These are phyloP conservation scores for Callionymus lyra DNA, from an alignment of 2,113 vertebrate genomes.

Conservation along the genomic window DNA sequence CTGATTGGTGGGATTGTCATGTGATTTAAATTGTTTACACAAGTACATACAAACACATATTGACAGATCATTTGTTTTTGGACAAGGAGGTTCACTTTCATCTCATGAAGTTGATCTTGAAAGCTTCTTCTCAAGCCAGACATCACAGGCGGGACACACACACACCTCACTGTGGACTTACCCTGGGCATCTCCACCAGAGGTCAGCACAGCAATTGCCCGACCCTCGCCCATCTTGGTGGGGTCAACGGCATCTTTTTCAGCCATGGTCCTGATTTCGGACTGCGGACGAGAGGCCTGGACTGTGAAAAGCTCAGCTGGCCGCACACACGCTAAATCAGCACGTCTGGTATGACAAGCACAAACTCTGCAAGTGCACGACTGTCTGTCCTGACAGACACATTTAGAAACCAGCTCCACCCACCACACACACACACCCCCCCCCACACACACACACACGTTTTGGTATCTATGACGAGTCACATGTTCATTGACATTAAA, in stretches of 20 bases:
- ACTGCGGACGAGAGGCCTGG: conserved; percentile 23
- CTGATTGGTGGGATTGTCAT: too few relatives aligned
- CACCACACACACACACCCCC: not conserved
- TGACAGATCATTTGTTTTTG: not conserved
- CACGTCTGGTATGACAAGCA: conserved; percentile 19
- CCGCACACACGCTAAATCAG: conserved; percentile 10
- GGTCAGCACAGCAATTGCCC: conserved; percentile 88
- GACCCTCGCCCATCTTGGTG: conserved; percentile 71
- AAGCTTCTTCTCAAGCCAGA: not conserved
- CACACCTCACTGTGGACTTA: conserved; percentile 34
- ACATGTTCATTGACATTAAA: too few relatives aligned
- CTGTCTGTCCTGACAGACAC: conserved; percentile 30
- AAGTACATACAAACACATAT: not conserved
- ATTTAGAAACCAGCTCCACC: conserved; percentile 16
- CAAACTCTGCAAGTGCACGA: conserved; percentile 27
- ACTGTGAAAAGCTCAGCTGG: conserved; percentile 12
- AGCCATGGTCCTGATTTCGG: conserved; percentile 32
- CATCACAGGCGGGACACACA: conserved; percentile 16
- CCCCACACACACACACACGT: not conserved
- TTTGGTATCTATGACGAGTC: too few relatives aligned
- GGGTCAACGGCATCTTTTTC: conserved; percentile 13
- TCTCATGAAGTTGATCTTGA: not conserved
- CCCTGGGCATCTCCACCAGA: conserved; percentile 94
- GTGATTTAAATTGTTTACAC: not conserved
- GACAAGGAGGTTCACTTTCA: not conserved